These are phyloP conservation scores for Cyclargus thomasi DNA, from an alignment of 1,140 invertebrate species.

Conservation along the genomic window DNA sequence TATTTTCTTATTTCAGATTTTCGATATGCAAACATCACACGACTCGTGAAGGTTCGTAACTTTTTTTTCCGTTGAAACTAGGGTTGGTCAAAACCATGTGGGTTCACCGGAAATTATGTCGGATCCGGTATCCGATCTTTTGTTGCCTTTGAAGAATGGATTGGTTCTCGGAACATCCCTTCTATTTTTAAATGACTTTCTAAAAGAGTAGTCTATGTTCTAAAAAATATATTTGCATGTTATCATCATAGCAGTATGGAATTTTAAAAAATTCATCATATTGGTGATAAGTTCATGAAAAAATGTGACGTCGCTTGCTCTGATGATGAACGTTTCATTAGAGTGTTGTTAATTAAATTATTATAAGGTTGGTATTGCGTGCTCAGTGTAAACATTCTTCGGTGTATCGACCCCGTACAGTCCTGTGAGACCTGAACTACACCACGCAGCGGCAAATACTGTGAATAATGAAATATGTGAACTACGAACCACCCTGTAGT, in stretches of 20 bases:
- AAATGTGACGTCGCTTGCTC: neutral
- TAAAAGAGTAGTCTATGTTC: neutral
- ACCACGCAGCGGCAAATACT: neutral
- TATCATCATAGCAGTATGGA: neutral
- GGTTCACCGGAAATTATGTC: neutral
- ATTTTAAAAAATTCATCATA: neutral
- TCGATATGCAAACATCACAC: slow-evolving; percentile 19
- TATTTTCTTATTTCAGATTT: slow-evolving; percentile 19
- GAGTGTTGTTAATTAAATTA: slow-evolving; percentile 9
- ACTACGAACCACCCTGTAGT: neutral
- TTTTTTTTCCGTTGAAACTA: neutral
- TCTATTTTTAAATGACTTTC: no score
- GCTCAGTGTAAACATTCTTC: slow-evolving; percentile 1
- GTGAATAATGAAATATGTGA: neutral
- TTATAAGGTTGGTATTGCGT: neutral
- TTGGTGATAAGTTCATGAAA: neutral
- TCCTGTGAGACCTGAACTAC: neutral
- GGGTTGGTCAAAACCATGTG: neutral
- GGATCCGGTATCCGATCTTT: neutral
- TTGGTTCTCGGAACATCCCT: neutral
- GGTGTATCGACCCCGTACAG: slow-evolving; percentile 6
- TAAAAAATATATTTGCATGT: neutral
- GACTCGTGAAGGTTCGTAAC: slow-evolving; percentile 20
- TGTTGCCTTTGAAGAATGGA: neutral
- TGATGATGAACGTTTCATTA: neutral